Percentiles rank a stretch among this genome's conserved stretches.
Evolutionary conservation across 2,888 invertebrate species (phyloP).

Genomic region (Eubasilissa splendida): DNA sequence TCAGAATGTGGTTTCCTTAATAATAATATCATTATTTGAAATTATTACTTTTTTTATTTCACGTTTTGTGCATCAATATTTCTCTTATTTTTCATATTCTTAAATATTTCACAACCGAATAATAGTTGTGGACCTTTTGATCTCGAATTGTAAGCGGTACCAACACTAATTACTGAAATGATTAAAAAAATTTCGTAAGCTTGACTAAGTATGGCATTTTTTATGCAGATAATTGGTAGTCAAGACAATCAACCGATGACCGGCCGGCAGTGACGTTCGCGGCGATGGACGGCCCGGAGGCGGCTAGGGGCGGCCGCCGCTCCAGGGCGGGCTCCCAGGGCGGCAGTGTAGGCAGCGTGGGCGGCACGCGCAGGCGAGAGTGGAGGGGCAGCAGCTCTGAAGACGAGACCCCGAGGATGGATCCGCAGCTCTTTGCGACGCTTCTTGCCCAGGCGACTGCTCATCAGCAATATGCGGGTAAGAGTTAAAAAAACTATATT

Average conservation of each 20-base stretch:
- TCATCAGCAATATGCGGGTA: conserved; percentile 72
- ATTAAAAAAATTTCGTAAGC: too few relatives aligned
- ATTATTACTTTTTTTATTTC: too few relatives aligned
- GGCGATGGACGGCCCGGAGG: conserved; percentile 47
- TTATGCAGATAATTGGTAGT: too few relatives aligned
- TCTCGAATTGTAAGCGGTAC: too few relatives aligned
- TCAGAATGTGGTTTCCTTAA: too few relatives aligned
- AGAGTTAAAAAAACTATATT: conserved; percentile 59
- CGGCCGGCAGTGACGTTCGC: conserved; percentile 6
- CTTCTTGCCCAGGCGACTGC: conserved; percentile 70
- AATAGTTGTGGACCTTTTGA: too few relatives aligned
- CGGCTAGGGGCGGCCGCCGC: conserved; percentile 44
- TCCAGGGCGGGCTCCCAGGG: conserved; percentile 58
- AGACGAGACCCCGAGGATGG: conserved; percentile 70
- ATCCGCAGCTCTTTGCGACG: conserved; percentile 71
- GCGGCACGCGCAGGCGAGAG: conserved; percentile 72
- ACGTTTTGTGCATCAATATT: too few relatives aligned
- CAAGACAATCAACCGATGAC: neutral
- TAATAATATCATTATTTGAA: too few relatives aligned
- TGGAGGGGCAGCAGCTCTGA: conserved; percentile 74
- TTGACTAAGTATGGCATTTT: too few relatives aligned
- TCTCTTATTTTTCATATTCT: too few relatives aligned
- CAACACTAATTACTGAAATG: too few relatives aligned
- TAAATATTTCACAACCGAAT: too few relatives aligned
- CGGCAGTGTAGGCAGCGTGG: conserved; percentile 66